Base-by-base conservation (phyloP, 2,113 vertebrate genomes). In the Cygnus buccinator region DNA sequence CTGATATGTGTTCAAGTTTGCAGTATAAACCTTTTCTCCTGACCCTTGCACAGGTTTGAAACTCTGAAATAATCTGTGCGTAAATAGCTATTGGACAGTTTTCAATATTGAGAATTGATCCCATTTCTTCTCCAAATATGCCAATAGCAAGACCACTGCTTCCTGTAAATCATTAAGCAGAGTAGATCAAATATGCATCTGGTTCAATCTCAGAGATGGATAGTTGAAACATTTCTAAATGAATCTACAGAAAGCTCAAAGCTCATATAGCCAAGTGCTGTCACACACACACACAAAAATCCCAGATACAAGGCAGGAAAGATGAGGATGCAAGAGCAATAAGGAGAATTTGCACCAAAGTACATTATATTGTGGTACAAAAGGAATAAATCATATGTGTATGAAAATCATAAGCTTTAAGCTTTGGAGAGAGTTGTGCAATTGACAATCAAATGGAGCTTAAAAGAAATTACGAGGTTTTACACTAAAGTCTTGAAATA, bases 401-500 rank as follows among this genome's bases (percentile, higher is more conserved):
- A 97, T 98, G 97, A 97, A 98, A 98, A 98, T 93, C 95, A 97
- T 96, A 97, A 97, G 97, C 97, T 93, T 97, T 96, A 95, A 97
- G 98, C 97, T 98, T 98, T 97, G 95, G 95, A 98, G 96, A 97
- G 98, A 98, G 98, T 98, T 98, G 98, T 98, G 98, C 98, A 98
- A 98, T 98, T 98, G 98, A 98, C 97, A 98, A 98, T 98, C 98
- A 98, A 98, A 98, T 98, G 98, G 98, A 98, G 97, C 98, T 98
- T 98, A 98, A 98, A 98, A 93, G 98, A 95, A 98, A 98, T 98
- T 98, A 98, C 59, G 90, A 98, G 98, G 96, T 98, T 98, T 98
- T 98, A 98, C 94, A 96, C 96, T 98, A 96, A 98, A 98, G 97
- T 98, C 97, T 92, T 96, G 98, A 98, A 98, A 98, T 98, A 98